phyloP scores from a whole-genome alignment of 2,797 vertebrate genomes.

The Acanthurus leucopareius region DNA sequence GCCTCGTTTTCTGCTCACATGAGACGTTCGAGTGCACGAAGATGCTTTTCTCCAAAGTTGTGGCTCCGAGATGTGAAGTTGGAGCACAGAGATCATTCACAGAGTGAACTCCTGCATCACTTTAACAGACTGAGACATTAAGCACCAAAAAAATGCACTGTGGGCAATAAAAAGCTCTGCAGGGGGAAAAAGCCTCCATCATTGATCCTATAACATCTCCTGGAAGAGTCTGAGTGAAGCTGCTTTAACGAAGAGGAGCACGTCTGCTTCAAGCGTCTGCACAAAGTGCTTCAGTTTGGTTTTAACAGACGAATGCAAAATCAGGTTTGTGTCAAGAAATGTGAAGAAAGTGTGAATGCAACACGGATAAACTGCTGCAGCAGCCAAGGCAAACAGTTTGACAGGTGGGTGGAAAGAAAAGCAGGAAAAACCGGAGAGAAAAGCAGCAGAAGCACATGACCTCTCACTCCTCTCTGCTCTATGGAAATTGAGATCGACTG shows the following conservation, averaged over 20 bases:
- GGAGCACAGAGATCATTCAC: conserved; percentile 37
- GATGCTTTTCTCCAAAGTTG: conserved; percentile 12
- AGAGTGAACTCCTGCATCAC: conserved; percentile 20
- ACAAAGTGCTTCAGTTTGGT: conserved; percentile 38
- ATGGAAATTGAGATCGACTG: conserved; percentile 66
- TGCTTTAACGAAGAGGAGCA: conserved; percentile 33
- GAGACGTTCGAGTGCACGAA: conserved; percentile 29
- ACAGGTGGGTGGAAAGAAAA: conserved; percentile 29
- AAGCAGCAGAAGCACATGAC: conserved; percentile 31
- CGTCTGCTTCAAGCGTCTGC: conserved; percentile 42
- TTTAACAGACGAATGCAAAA: conserved; percentile 36
- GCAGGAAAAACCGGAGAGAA: conserved; percentile 18
- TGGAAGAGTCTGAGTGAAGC: conserved; percentile 35
- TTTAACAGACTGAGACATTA: conserved; percentile 33
- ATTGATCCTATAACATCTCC: conserved; percentile 44
- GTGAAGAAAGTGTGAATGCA: too few relatives aligned
- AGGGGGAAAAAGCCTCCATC: conserved; percentile 46
- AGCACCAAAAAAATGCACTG: conserved; percentile 40
- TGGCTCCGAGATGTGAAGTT: conserved; percentile 47
- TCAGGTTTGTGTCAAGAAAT: neutral
- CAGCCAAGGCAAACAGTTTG: conserved; percentile 28
- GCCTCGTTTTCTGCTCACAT: conserved; percentile 42
- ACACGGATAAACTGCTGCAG: too few relatives aligned
- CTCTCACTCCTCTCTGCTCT: conserved; percentile 46
- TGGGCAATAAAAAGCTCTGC: conserved; percentile 53